Evolutionary conservation across 1,140 invertebrate species (phyloP), one percentile per base, ranked within the genome.

Genomic region (Drosophila santomea): DNA sequence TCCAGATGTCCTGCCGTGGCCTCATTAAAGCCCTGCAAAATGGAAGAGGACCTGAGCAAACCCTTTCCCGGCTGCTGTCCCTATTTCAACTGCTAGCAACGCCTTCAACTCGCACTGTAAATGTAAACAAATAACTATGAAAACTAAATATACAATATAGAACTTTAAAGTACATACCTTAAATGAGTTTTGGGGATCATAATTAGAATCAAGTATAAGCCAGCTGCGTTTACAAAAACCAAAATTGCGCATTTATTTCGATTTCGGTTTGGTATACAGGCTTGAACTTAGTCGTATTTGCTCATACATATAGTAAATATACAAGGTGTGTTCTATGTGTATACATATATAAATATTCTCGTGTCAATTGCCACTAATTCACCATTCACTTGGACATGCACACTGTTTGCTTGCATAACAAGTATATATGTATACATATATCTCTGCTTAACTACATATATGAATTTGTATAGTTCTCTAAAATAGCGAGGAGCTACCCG

Each of bases 181-280:
- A 32, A 32, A 10, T 32, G 28, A 4, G 25, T 4, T 25, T 25
- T 0, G 25, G 25, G 25, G 25, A 0, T 25, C 25, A 38, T 38
- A 38, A 38, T 38, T 4, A 38, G 3, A 39, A 14, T 4, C 38
- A 45, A 45, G 3, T n/a, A 5, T n/a, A 5, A 11, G 8, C 5
- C 11, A 12, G 7, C 35, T 11, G 39, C 45, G 32, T 32, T 52
- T 82, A 73, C 35, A 89, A 85, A 90, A 75, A 81, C 71, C 63
- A 75, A 89, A 78, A 81, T 76, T 78, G 74, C 80, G 73, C 68
- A 72, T 72, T 72, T 72, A 71, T 72, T 86, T 88, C 57, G 58
- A 86, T 71, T 78, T 74, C 32, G 32, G 32, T 84, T 83, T 79
- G 80, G 80, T 89, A 89, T 88, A 89, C 84, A 90, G 68, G 76